A percentile compares a stretch with the other conserved stretches of the same genome.
phyloP scores from a whole-genome alignment of 1,140 invertebrate genomes.

The Leptinotarsa undecemlineata region DNA sequence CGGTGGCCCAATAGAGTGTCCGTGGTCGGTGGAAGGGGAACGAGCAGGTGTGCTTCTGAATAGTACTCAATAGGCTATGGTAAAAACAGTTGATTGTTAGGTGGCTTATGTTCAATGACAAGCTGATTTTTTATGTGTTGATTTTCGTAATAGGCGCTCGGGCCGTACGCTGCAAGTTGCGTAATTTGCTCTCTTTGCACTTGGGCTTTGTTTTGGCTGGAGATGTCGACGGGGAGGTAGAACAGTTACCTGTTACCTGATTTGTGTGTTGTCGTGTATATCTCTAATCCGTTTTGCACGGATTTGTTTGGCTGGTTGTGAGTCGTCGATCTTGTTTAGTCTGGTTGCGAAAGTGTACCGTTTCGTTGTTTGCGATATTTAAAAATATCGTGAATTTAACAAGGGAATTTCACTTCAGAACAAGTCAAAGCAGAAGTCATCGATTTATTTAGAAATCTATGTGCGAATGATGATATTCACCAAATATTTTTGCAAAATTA shows the following conservation, averaged over 20 bases:
- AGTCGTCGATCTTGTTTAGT: no score
- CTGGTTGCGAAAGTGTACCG: no score
- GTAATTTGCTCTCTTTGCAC: constrained; percentile 23
- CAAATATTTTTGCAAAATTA: no score
- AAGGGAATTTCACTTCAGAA: no score
- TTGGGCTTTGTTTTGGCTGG: constrained; percentile 6
- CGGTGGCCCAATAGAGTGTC: constrained; percentile 41
- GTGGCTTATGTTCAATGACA: constrained; percentile 37
- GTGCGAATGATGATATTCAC: no score
- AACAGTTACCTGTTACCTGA: constrained; percentile 22
- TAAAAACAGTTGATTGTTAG: constrained; percentile 44
- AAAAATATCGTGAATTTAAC: no score
- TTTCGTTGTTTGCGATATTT: no score
- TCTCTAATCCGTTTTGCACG: not conserved
- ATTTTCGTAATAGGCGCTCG: constrained; percentile 34
- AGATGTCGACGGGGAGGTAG: constrained; percentile 31
- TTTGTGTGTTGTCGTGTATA: not conserved
- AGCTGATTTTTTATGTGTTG: constrained; percentile 37
- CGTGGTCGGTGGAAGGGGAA: constrained; percentile 37
- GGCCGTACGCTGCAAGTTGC: constrained; percentile 36
- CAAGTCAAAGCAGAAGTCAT: no score
- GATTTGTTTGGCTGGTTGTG: no score
- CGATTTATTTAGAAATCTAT: no score
- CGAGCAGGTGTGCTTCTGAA: constrained; percentile 52
- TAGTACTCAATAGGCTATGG: constrained; percentile 32